These are phyloP conservation scores for Chironomus riparius DNA, from an alignment of 2,888 invertebrate genomes.

Conservation along the genomic window DNA sequence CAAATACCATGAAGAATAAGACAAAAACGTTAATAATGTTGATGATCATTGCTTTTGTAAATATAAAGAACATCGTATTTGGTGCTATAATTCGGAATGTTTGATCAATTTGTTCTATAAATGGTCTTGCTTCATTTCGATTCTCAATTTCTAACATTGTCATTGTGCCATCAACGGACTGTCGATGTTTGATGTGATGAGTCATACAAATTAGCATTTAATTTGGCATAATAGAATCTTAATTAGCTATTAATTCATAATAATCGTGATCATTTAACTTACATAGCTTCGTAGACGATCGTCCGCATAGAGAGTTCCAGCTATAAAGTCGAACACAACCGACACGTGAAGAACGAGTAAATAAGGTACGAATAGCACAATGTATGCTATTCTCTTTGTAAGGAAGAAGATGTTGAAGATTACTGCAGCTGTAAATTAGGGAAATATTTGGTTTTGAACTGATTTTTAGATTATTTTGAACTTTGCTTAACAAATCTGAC, in stretches of 20 bases:
- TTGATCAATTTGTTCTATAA: constrained; percentile 13
- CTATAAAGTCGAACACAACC: neutral
- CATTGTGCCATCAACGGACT: constrained; percentile 18
- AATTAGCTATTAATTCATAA: neutral
- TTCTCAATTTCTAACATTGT: constrained; percentile 18
- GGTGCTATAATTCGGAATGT: neutral
- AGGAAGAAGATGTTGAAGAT: neutral
- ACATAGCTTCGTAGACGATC: constrained; percentile 9
- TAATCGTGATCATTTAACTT: neutral
- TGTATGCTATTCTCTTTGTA: neutral
- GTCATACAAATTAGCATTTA: no score
- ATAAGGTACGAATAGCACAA: neutral
- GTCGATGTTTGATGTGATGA: neutral
- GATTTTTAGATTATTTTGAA: no score
- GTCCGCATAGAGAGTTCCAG: neutral
- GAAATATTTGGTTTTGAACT: no score
- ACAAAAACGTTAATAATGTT: neutral
- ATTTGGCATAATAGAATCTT: neutral
- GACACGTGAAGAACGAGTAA: neutral
- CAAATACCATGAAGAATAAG: neutral
- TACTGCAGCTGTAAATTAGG: neutral
- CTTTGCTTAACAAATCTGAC: no score
- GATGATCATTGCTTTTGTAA: neutral
- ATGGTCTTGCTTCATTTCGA: constrained; percentile 3
- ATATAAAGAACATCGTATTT: neutral